Evolutionary conservation across 2,888 invertebrate genomes (phyloP), one percentile per base, ranked within the genome.

Genomic region (Vandiemenella viatica): DNA sequence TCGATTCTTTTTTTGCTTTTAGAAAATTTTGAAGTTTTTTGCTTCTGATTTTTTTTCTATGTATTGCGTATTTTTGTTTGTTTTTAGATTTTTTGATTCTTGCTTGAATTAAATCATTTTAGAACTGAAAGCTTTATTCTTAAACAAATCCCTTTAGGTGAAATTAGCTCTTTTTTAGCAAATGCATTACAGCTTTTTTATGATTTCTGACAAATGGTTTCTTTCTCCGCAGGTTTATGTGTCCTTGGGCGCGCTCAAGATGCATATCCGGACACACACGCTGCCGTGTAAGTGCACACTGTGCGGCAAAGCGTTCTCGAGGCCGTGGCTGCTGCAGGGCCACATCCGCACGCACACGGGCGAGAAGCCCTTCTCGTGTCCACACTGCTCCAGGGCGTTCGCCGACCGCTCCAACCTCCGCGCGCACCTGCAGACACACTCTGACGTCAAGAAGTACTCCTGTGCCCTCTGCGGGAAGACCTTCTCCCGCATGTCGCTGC

Each of bases 251-350:
- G 96, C 96, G 0, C 74, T 97, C 13, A 97, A 97, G 69, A 97
- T 97, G 96, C 97, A 97, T 71, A 96, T 96, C 58, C 78, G 96
- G 55, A 97, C 96, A 4, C 97, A 97, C 68, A 97, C 96, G 2
- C 69, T 96, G 59, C 96, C 96, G 13, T 96, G 95, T 75, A 93
- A 93, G 68, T 97, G 97, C 62, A 83, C 87, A 58, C 74, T 93
- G 40, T 97, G 96, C 64, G 95, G 95, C 22, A 97, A 97, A 64
- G 92, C 95, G 4, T 97, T 97, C 71, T 92, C 92, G 22, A 74
- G 96, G 13, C 96, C 96, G 4, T 97, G 96, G 96, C 70, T 97
- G 46, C 76, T 97, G 18, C 96, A 97, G 68, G 96, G 96, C 0
- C 96, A 97, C 72, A 90, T 96, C 60, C 76, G 96, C 45, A 97